Base-by-base conservation (phyloP, 1,140 invertebrate species). In the Drosophila navojoa region DNA sequence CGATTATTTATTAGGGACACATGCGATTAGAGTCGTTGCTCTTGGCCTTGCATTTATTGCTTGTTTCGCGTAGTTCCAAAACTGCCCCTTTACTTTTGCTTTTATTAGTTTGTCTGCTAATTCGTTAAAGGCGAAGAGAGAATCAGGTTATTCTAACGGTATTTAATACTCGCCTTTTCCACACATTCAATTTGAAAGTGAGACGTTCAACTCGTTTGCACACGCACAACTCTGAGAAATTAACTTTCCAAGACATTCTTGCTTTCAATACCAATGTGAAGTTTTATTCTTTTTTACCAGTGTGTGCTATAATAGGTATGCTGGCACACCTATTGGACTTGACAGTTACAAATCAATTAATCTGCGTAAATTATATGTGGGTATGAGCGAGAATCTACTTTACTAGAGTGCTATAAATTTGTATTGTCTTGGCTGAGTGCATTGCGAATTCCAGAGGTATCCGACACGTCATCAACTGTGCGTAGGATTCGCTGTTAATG, bases 401-500 rank as follows among this genome's bases (percentile, higher is more conserved):
- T 15, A n/a, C n/a, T 44, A 15, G 1, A 44, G 42, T 38, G 27
- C 66, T n/a, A 85, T 84, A 80, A 71, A 80, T 85, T 68, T 52
- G 16, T 47, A 15, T 63, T 35, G 40, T 53, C 61, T 44, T 66
- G 45, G 15, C 47, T 47, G 35, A 45, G 59, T 63, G 49, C 58
- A 77, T 74, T 64, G 55, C 19, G 77, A 11, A 55, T 54, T 40
- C 10, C 40, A 42, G 63, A 54, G 52, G 54, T 71, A 60, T 58
- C 6, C 50, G 25, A 49, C 57, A 38, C 52, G 61, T 58, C 69
- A 54, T 60, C 45, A 72, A 53, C n/a, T 15, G 3, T 76, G 71
- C 59, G 81, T 85, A 77, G 77, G 81, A 71, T 59, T 75, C n/a
- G 16, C 45, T 71, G 59, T 45, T 50, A 82, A 82, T 82, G 66